phyloP scores from a whole-genome alignment of 1,140 invertebrate species.

The Venustaconcha ellipsiformis region DNA sequence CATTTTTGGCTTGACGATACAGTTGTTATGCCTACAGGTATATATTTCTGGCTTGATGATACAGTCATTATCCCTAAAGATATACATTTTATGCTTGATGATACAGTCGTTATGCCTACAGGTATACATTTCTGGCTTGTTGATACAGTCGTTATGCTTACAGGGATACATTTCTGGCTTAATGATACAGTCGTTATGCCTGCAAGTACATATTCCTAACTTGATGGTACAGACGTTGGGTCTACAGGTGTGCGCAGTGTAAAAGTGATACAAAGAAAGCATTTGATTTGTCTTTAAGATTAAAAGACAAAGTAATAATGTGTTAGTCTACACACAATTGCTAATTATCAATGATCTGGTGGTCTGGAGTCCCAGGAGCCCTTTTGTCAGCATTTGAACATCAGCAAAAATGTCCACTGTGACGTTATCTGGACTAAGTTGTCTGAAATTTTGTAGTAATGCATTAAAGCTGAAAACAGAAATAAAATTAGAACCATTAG shows the following conservation, averaged over 20 bases:
- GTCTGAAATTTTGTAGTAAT: conserved; percentile 39
- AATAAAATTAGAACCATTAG: not conserved
- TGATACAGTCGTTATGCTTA: not conserved
- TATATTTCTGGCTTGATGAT: too few relatives aligned
- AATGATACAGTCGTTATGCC: not conserved
- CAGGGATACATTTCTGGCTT: not conserved
- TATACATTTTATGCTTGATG: not conserved
- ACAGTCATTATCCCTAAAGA: too few relatives aligned
- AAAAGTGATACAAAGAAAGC: too few relatives aligned
- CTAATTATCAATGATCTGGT: too few relatives aligned
- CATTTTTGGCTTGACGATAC: too few relatives aligned
- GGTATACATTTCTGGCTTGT: too few relatives aligned
- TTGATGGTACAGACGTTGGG: not conserved
- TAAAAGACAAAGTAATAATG: too few relatives aligned
- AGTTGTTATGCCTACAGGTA: not conserved
- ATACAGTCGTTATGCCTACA: not conserved
- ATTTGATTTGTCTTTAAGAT: too few relatives aligned
- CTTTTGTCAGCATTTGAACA: conserved; percentile 38
- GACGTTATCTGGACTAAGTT: conserved; percentile 19
- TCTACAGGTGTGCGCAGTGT: too few relatives aligned
- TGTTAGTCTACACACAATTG: too few relatives aligned
- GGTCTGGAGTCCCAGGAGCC: conserved; percentile 42
- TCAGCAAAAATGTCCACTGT: conserved; percentile 35
- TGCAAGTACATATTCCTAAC: too few relatives aligned
- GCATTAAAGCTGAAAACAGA: conserved; percentile 37